Evolutionary conservation across 2,797 vertebrate species (phyloP), one percentile per base, ranked within the genome.

Genomic region (Typhlichthys subterraneus): DNA sequence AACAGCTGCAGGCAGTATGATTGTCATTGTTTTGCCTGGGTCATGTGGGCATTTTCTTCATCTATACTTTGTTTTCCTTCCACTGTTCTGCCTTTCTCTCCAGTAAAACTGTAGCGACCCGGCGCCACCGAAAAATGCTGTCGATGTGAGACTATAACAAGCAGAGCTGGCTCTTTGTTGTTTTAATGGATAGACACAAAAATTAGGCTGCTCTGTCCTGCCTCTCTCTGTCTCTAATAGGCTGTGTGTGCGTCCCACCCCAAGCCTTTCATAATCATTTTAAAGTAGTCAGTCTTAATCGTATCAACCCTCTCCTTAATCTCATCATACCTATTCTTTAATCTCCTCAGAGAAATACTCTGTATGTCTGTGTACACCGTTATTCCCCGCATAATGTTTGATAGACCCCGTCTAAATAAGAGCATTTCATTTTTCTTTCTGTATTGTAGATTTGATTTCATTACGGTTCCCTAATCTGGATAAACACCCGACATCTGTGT

Each of bases 181-280:
- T 87, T 85, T 80, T 65, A 65, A 53, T 67, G 83, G 83, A 90
- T 88, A 87, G 88, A 84, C 80, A 69, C 80, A 80, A 62, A 79
- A 83, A 87, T 83, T 82, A 82, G 79, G 85, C 85, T 70, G 65
- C 87, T 84, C 83, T 87, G 85, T 83, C 82, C 85, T 85, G 81
- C 77, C 80, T 12, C 38, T 85, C 74, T 75, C 59, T 81, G 71
- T 84, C 71, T 85, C 72, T 81, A 85, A 88, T 85, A 78, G 85
- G 82, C 71, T 23, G 73, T 73, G 53, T 74, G 74, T 67, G 69
- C 76, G 1, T 4, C 10, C 23, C 53, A 12, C 29, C 77, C 85
- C 88, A 88, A 90, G 80, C 84, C 84, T 85, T 89, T 87, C 83
- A 89, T 92, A 91, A 91, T 92, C 81, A 89, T 91, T 90, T 92